Base-by-base conservation (phyloP, 2,113 vertebrate genomes). In the Chaetodon trifascialis region DNA sequence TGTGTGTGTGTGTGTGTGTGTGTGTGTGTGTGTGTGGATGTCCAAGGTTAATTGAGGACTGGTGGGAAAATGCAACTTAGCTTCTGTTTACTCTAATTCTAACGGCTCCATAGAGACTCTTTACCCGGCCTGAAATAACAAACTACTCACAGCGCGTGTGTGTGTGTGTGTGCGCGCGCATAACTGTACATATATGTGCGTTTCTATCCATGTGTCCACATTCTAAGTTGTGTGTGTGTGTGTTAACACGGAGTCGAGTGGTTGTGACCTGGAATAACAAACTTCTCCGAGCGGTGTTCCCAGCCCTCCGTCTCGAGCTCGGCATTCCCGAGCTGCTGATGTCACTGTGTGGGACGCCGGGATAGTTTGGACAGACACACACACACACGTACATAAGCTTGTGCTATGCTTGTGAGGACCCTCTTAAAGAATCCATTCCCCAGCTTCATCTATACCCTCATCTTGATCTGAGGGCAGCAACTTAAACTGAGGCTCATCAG, bases 301-400 rank as follows among this genome's bases (percentile, higher is more conserved):
- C 86, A 86, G 87, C 67, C 34, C 66, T 82, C 67, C 1, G 51
- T 78, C 79, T 86, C 46, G 1, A 86, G 73, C 73, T 63, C 30
- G 21, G 84, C 92, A 95, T 95, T 95, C 92, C 92, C 87, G 68
- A 84, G 79, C 19, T 85, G 88, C 83, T 94, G 88, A 95, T 93
- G 93, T 94, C 92, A 95, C 86, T 23, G 21, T 21, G 55, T 82
- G 65, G 62, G 74, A 76, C 25, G 62, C 80, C 52, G 60, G 44
- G 67, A 81, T 51, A 76, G 42, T 80, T 76, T 67, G 47, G 51
- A 78, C 59, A 55, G 38, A 74, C 52, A 63, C 58, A 75, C 55
- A 60, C 38, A 54, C 40, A 73, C 51, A 40, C 30, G n/a, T 56
- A 67, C 62, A 62, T 59, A 16, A 11, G 40, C 52, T 36, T 60